A percentile compares a stretch with the other conserved stretches of the same genome.
Evolutionary conservation across 2,113 vertebrate species (phyloP).

Genomic region (Pygoscelis adeliae): DNA sequence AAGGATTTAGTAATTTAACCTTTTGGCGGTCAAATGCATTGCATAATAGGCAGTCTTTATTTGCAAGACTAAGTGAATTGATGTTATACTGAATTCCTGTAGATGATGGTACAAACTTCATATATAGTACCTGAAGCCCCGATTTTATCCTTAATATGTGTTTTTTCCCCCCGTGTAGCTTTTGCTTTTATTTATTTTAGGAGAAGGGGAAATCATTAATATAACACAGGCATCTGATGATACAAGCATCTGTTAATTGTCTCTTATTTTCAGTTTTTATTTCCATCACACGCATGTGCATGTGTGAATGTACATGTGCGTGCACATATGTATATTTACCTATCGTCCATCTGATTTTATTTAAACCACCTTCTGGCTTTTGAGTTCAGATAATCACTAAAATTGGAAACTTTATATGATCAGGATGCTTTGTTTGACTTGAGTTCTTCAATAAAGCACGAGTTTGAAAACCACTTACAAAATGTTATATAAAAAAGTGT

Average conservation of each 20-base stretch:
- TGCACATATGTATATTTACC: not conserved
- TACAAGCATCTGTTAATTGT: not conserved
- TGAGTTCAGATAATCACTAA: not conserved
- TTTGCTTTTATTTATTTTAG: not conserved
- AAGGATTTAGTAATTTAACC: not conserved
- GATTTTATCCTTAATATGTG: not conserved
- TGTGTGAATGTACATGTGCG: not conserved
- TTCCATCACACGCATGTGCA: not conserved
- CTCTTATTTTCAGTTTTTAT: not conserved
- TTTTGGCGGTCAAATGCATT: not conserved
- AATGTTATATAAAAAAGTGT: not conserved
- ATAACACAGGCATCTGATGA: not conserved
- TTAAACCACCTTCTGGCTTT: not conserved
- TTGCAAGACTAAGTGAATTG: not conserved
- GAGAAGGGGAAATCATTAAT: not conserved
- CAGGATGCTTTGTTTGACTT: not conserved
- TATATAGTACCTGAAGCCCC: not conserved
- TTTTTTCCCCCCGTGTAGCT: rapidly evolving
- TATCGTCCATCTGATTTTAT: not conserved
- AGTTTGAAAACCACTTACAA: not conserved
- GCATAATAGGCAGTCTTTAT: not conserved
- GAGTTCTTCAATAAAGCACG: not conserved
- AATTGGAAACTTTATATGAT: not conserved
- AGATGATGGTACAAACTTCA: not conserved
- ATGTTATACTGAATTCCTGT: not conserved